Base-by-base conservation (phyloP, 2,888 invertebrate genomes). In the Andricus curvator region DNA sequence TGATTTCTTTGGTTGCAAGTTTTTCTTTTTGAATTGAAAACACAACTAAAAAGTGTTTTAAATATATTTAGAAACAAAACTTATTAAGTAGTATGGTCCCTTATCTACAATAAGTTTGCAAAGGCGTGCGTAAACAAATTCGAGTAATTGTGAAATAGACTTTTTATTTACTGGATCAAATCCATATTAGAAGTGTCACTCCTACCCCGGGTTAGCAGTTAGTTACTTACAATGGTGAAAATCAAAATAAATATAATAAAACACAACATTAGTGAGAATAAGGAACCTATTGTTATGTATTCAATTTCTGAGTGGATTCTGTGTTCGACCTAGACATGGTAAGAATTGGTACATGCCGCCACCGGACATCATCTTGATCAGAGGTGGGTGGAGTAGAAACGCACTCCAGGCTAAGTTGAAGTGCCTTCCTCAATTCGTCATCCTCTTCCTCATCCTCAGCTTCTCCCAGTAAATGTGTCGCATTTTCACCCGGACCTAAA, bases 341-440 rank as follows among this genome's bases (percentile, higher is more conserved):
- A 5, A 74, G 56, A 56, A 74, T 74, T 74, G 74, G 74, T n/a
- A 70, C 41, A 11, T 78, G 67, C 11, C 70, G 87, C 88, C 91
- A 92, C 56, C 90, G 91, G 8, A 91, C 74, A 77, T 92, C 91
- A 51, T 92, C 92, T 3, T 89, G 90, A 83, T 92, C 92, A 9
- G 92, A 92, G 4, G 91, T 92, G 15, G 91, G 88, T 20, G 92
- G 92, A 48, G 91, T 89, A 6, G 91, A 90, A 8, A 91, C 90
- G 67, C 93, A 92, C 82, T 93, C 92, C 80, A 94, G 89, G 88
- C 94, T 94, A 81, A 94, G 88, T 84, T 93, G 91, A 29, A 94
- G 86, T 1, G 94, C 94, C 85, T 92, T 92, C 83, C 93, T 93
- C 68, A 95, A 89, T 60, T 94, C 94, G 44, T 92, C 92, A 74